These are phyloP conservation scores for Lemur catta DNA, from an alignment of 2,797 vertebrate genomes.

Conservation along the genomic window DNA sequence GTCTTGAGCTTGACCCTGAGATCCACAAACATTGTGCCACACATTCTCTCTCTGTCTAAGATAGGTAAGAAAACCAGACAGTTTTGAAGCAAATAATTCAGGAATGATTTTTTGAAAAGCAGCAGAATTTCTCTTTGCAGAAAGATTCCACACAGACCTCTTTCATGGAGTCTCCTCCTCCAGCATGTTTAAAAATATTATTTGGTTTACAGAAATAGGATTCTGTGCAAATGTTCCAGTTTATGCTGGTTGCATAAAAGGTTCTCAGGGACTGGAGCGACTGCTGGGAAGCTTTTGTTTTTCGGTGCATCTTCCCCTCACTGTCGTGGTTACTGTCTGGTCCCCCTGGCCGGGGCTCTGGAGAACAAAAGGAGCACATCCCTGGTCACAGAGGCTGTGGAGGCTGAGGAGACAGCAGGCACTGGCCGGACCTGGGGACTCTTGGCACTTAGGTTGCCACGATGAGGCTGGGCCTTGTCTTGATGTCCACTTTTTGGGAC, in stretches of 20 bases:
- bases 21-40: background rate
- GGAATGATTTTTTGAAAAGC: conserved; percentile 14
- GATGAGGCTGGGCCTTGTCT: background rate
- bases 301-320: background rate
- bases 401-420: background rate
- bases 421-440: background rate
- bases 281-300: background rate
- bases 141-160: conserved; percentile 62
- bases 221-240: conserved; percentile 64
- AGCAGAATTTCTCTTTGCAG: conserved; percentile 52
- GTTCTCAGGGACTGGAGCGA: background rate
- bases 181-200: conserved; percentile 78
- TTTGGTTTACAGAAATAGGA: conserved; percentile 73
- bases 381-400: background rate
- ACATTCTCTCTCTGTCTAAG: background rate
- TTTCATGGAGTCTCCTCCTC: conserved; percentile 69
- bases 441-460: background rate
- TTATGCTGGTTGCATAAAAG: conserved; percentile 61
- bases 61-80: background rate
- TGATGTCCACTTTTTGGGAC: background rate
- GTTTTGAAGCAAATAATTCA: conserved; percentile 38
- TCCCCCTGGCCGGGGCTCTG: background rate
- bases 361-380: background rate
- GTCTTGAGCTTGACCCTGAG: background rate
- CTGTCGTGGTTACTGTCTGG: background rate